Evolutionary conservation across 2,113 vertebrate species (phyloP).

Genomic region (Pelodiscus sinensis): DNA sequence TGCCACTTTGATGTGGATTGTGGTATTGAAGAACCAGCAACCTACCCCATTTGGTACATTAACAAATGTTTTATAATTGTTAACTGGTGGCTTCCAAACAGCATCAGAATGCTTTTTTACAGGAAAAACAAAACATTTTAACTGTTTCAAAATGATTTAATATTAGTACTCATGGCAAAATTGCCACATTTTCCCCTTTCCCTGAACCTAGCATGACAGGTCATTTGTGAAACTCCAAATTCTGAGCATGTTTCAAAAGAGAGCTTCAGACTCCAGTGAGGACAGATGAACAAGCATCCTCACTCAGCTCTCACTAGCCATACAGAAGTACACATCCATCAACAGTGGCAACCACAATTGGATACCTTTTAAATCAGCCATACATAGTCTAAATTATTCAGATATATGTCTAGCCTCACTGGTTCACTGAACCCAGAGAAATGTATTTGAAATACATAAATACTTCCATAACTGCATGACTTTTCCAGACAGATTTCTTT

Average conservation of each 20-base stretch:
- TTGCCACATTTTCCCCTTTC: neutral
- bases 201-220: constrained; percentile 24
- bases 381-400: neutral
- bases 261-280: neutral
- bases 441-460: neutral
- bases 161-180: neutral
- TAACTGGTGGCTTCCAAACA: neutral
- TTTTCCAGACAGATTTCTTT: neutral
- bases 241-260: neutral
- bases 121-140: neutral
- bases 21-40: constrained; percentile 9
- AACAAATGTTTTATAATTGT: neutral
- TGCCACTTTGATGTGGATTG: neutral
- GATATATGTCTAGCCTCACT: neutral
- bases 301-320: neutral
- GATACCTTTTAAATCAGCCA: neutral
- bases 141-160: neutral
- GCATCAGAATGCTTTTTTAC: neutral
- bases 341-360: constrained; percentile 22
- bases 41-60: neutral
- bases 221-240: neutral
- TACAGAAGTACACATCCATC: neutral
- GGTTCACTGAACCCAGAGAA: neutral
- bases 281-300: constrained; percentile 39
- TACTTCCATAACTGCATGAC: neutral